Base-by-base conservation (phyloP, 2,113 vertebrate species). In the Microtus montanus region DNA sequence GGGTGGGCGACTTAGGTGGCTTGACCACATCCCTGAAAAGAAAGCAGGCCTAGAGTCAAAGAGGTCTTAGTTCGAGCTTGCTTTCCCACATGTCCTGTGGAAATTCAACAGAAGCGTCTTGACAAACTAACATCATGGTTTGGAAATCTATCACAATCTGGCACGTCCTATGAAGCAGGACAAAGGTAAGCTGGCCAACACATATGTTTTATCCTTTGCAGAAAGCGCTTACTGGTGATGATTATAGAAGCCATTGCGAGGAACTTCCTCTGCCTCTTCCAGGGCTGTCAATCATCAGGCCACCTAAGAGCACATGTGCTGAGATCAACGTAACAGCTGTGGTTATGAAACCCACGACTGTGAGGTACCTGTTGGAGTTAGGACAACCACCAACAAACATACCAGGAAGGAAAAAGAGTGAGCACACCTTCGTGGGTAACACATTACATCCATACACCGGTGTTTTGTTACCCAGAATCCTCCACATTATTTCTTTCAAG, bases 61-160 rank as follows among this genome's bases (percentile, higher is more conserved):
- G 64, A 87, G 71, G 80, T 77, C 82, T 28, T 24, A 63, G 52
- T 64, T 88, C 66, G 83, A 96, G 54, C 90, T 47, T 63, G 35
- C 77, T 93, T 97, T 96, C 84, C 78, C 61, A n/a, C 70, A 71
- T 83, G 80, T 93, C 95, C 82, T 96, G 15, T 71, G 95, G 91
- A n/a, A 95, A 95, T 78, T 85, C 52, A 83, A 26, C 95, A 92
- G 89, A 70, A 93, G 47, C 38, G 68, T 64, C 86, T 91, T 82
- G n/a, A 85, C 8, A 93, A 80, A 91, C 17, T 92, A 33, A 17
- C 1, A 93, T 22, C 89, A 54, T 89, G 92, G 95, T 89, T 22
- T 9, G 68, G 68, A 84, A 68, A 88, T 83, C 87, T 26, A 90
- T 3, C 3, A 66, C 77, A 74, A 89, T 96, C 95, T 78, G 89